phyloP scores from a whole-genome alignment of 2,888 invertebrate genomes.

The Ditula angustiorana region DNA sequence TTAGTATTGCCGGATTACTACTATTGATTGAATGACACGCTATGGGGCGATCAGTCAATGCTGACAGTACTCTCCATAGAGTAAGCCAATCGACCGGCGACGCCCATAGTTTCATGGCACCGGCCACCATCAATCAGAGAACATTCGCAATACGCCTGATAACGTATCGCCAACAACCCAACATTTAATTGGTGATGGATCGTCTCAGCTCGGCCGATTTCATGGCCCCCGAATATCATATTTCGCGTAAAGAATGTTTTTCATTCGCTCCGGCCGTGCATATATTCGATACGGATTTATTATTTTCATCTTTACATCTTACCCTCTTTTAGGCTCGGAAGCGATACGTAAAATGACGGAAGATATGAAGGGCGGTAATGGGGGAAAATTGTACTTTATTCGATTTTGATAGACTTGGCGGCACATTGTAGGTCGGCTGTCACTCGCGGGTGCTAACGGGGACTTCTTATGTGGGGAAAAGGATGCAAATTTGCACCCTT shows the following conservation, averaged over 20 bases:
- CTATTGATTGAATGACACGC: conserved; percentile 55
- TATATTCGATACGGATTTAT: conserved; percentile 82
- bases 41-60: conserved; percentile 66
- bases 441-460: conserved; percentile 63
- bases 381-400: conserved; percentile 84
- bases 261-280: conserved; percentile 73
- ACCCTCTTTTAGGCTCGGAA: conserved; percentile 80
- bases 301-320: conserved; percentile 79
- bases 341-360: conserved; percentile 84
- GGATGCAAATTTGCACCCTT: conserved; percentile 28
- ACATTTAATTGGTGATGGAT: conserved; percentile 84
- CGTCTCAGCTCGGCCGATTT: conserved; percentile 63
- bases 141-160: conserved; percentile 72
- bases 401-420: conserved; percentile 83
- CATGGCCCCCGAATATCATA: conserved; percentile 64
- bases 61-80: conserved; percentile 67
- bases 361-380: conserved; percentile 83
- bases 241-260: conserved; percentile 62
- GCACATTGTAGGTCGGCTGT: conserved; percentile 75
- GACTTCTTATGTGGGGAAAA: conserved; percentile 41
- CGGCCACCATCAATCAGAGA: conserved; percentile 76
- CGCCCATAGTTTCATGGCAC: conserved; percentile 64
- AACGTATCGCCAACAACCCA: conserved; percentile 79
- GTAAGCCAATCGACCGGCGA: conserved; percentile 60
- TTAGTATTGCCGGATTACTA: conserved; percentile 48